These are phyloP conservation scores for Trypoxylus dichotomus DNA, from an alignment of 1,140 invertebrate genomes.

Conservation along the genomic window DNA sequence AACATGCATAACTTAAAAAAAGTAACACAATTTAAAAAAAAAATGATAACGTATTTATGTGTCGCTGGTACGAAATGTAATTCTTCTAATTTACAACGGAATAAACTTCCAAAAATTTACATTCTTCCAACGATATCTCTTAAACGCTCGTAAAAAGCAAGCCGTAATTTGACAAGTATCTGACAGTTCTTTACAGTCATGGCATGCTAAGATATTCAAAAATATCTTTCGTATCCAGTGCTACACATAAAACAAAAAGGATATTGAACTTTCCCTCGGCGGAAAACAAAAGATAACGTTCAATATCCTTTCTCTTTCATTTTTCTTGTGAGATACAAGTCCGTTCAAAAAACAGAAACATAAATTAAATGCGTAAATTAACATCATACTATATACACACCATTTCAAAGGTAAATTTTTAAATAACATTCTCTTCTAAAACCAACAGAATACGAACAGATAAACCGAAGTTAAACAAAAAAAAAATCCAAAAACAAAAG, in stretches of 20 bases:
- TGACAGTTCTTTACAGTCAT: no score
- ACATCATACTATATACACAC: no score
- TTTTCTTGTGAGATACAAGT: background rate
- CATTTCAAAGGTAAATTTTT: no score
- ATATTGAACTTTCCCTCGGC: background rate
- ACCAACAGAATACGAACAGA: background rate
- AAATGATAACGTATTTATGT: background rate
- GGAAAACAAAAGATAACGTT: background rate
- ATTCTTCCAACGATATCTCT: no score
- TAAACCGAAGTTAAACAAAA: background rate
- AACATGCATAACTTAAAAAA: background rate
- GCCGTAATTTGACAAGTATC: background rate
- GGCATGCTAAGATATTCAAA: background rate
- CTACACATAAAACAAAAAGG: background rate
- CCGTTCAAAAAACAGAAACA: background rate
- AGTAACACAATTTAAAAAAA: background rate
- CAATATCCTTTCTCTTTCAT: background rate
- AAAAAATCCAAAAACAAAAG: slow-evolving; percentile 33
- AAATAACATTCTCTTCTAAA: background rate
- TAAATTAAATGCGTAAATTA: no score
- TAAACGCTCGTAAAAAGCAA: no score
- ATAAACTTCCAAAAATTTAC: no score
- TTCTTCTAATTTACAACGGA: background rate
- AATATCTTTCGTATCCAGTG: background rate
- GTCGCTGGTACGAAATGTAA: background rate